Percentiles rank a stretch among this genome's conserved stretches.
Conservation (phyloP, 2,113 vertebrate genomes). For the Eubucco bourcierii region DNA sequence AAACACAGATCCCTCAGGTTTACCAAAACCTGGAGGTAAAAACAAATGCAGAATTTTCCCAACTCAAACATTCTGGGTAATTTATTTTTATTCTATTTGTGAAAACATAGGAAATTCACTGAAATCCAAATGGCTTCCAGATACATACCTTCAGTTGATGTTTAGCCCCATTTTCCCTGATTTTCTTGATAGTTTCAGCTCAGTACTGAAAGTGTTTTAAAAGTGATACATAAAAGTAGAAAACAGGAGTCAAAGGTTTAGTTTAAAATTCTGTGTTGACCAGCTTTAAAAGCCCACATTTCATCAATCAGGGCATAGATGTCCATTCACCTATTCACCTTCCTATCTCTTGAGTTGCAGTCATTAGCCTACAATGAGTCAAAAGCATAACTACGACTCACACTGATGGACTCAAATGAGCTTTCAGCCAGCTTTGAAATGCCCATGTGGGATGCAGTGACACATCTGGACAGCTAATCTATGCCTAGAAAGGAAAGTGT, state of each 20-base stretch:
- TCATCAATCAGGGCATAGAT: background rate
- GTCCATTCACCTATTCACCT: background rate
- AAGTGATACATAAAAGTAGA: background rate
- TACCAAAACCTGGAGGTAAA: background rate
- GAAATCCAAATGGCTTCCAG: background rate
- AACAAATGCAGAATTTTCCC: background rate
- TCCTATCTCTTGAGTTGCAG: background rate
- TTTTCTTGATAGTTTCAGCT: background rate
- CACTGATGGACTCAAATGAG: background rate
- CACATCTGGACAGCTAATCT: background rate
- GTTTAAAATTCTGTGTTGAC: background rate
- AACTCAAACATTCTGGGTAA: background rate
- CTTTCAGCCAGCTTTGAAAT: background rate
- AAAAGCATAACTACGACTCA: background rate
- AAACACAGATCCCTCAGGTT: background rate
- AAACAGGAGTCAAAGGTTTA: background rate
- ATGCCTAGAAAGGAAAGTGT: slow-evolving; percentile 20
- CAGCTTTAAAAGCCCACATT: background rate
- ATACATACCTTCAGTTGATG: background rate
- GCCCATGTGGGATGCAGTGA: background rate
- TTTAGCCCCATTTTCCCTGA: background rate
- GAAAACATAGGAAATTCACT: background rate
- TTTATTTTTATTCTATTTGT: background rate
- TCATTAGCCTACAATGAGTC: background rate
- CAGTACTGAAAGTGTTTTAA: background rate